Conservation (phyloP, 2,797 vertebrate species). For the Onychomys torridus region DNA sequence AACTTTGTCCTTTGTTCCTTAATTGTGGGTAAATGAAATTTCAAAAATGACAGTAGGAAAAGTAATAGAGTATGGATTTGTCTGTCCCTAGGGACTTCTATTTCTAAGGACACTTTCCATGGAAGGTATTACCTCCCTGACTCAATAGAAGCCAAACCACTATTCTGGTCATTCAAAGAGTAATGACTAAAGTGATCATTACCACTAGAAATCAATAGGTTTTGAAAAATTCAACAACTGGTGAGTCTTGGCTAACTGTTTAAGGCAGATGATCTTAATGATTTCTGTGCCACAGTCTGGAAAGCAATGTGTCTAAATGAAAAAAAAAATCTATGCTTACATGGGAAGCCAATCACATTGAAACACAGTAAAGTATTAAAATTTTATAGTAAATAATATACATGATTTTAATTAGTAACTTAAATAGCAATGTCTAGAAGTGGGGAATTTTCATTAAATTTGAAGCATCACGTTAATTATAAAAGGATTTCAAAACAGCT, state of each 20-base stretch:
- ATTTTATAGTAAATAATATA: background rate
- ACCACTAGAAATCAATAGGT: slow-evolving; percentile 33
- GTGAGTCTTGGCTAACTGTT: background rate
- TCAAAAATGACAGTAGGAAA: slow-evolving; percentile 52
- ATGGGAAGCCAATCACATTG: slow-evolving; percentile 28
- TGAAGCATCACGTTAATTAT: slow-evolving; percentile 1
- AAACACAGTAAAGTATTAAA: slow-evolving; percentile 48
- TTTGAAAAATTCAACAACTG: slow-evolving; percentile 37
- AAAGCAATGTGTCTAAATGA: slow-evolving; percentile 43
- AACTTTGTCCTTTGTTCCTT: slow-evolving; percentile 33
- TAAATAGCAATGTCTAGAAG: slow-evolving; percentile 18
- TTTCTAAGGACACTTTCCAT: background rate
- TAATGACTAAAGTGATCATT: slow-evolving; percentile 18
- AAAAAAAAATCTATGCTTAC: slow-evolving; percentile 34
- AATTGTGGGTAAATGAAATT: background rate
- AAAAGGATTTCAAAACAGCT: slow-evolving; percentile 28
- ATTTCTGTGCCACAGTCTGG: slow-evolving; percentile 38
- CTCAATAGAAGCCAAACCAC: slow-evolving; percentile 1
- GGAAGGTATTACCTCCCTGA: slow-evolving; percentile 1
- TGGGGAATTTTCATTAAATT: slow-evolving; percentile 1
- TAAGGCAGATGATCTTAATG: slow-evolving; percentile 14
- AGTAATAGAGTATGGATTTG: slow-evolving; percentile 21
- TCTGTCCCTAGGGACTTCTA: background rate
- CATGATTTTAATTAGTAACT: slow-evolving; percentile 12
- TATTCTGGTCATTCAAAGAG: slow-evolving; percentile 44